Evolutionary conservation across 1,140 invertebrate species (phyloP).

Genomic region (Drosophila santomea): DNA sequence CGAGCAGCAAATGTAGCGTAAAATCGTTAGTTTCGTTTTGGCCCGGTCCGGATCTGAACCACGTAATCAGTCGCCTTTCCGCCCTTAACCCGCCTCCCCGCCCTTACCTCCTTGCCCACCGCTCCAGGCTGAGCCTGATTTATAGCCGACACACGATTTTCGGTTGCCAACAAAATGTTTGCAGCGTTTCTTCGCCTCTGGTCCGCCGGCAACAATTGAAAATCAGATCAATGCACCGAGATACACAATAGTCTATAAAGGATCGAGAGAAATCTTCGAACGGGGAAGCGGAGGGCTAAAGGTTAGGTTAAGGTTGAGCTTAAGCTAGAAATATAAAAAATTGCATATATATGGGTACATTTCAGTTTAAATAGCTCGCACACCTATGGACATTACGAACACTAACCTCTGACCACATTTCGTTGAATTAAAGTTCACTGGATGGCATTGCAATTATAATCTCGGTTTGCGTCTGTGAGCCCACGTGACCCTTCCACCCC

Average conservation of each 20-base stretch:
- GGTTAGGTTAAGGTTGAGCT: not conserved
- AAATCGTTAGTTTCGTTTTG: conserved; percentile 78
- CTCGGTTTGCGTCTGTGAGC: conserved; percentile 18
- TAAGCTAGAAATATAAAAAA: not conserved
- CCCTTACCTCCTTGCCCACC: not conserved
- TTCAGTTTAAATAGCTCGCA: not conserved
- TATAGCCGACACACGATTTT: conserved; percentile 59
- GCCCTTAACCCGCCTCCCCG: not conserved
- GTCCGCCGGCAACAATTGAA: conserved; percentile 24
- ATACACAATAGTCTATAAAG: conserved; percentile 7
- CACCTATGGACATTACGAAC: not conserved
- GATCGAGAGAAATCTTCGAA: not conserved
- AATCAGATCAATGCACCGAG: conserved; percentile 42
- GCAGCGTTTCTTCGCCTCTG: conserved; percentile 17
- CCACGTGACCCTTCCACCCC: conserved; percentile 9
- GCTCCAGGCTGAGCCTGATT: conserved; percentile 39
- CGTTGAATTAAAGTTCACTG: not conserved
- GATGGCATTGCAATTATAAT: conserved; percentile 39
- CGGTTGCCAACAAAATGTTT: conserved; percentile 32
- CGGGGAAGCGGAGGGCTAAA: not conserved
- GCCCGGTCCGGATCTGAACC: conserved; percentile 43
- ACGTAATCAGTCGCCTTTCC: conserved; percentile 40
- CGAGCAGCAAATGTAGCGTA: conserved; percentile 78
- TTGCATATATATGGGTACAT: no score
- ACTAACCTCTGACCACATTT: not conserved